Evolutionary conservation across 2,888 invertebrate genomes (phyloP).

Genomic region (Meandrusa payeni): DNA sequence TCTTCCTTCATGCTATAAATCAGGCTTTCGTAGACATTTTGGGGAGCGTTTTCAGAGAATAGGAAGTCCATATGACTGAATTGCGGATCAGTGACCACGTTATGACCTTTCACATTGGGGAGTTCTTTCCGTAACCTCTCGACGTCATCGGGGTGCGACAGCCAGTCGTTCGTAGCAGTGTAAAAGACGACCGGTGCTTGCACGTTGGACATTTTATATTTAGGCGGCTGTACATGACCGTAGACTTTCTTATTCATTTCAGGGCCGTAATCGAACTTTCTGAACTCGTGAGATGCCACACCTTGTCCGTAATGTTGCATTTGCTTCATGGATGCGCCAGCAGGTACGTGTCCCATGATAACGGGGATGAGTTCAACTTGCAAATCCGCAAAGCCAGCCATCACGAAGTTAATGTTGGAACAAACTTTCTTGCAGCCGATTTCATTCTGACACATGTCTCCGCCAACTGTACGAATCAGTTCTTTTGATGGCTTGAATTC

Average conservation of each 20-base stretch:
- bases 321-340: constrained; percentile 78
- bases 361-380: constrained; percentile 76
- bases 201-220: constrained; percentile 61
- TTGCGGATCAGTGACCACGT: constrained; percentile 75
- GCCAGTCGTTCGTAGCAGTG: constrained; percentile 82
- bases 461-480: constrained; percentile 51
- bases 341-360: constrained; percentile 77
- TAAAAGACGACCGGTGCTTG: constrained; percentile 61
- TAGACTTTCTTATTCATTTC: constrained; percentile 59
- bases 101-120: constrained; percentile 75
- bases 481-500: constrained; percentile 55
- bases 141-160: constrained; percentile 82
- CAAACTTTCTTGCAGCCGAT: constrained; percentile 76
- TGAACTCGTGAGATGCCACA: constrained; percentile 54
- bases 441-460: constrained; percentile 53
- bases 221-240: constrained; percentile 53
- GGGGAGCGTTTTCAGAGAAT: constrained; percentile 58
- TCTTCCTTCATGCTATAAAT: constrained; percentile 52
- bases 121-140: constrained; percentile 75
- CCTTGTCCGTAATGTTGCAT: constrained; percentile 80
- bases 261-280: constrained; percentile 61
- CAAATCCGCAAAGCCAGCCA: constrained; percentile 80
- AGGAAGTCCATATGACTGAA: constrained; percentile 72
- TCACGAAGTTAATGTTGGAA: constrained; percentile 81
- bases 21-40: constrained; percentile 56